Conservation (phyloP, 2,113 vertebrate species). For the Toxotes chatareus region DNA sequence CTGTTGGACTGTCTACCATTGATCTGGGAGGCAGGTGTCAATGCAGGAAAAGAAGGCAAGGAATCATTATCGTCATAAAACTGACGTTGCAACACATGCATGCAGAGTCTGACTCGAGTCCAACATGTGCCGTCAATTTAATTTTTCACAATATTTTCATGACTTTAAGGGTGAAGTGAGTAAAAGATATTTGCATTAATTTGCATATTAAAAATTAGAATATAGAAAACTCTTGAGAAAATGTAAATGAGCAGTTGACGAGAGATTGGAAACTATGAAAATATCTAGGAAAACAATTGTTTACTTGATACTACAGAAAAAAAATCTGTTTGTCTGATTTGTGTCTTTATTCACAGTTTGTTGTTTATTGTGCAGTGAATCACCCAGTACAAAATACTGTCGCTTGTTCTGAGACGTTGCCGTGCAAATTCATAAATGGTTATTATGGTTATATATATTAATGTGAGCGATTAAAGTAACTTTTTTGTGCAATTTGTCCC, state of each 20-base stretch:
- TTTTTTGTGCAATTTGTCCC: background rate
- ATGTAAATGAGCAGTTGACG: background rate
- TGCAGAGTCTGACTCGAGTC: background rate
- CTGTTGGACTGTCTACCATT: slow-evolving; percentile 69
- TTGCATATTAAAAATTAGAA: background rate
- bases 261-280: background rate
- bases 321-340: background rate
- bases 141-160: background rate
- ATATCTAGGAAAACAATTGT: background rate
- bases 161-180: background rate
- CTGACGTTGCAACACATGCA: slow-evolving; percentile 16
- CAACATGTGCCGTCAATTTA: slow-evolving; percentile 36
- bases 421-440: background rate
- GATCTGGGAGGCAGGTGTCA: slow-evolving; percentile 74
- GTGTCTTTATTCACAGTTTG: background rate
- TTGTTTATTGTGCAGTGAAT: background rate
- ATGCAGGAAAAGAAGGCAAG: slow-evolving; percentile 43
- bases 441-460: background rate
- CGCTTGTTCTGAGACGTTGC: background rate
- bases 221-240: background rate
- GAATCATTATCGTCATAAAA: slow-evolving; percentile 55
- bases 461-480: background rate
- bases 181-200: background rate
- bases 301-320: background rate
- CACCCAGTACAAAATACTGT: background rate